These are phyloP conservation scores for Hystrix cristata DNA, from an alignment of 2,113 vertebrate genomes.

Conservation along the genomic window DNA sequence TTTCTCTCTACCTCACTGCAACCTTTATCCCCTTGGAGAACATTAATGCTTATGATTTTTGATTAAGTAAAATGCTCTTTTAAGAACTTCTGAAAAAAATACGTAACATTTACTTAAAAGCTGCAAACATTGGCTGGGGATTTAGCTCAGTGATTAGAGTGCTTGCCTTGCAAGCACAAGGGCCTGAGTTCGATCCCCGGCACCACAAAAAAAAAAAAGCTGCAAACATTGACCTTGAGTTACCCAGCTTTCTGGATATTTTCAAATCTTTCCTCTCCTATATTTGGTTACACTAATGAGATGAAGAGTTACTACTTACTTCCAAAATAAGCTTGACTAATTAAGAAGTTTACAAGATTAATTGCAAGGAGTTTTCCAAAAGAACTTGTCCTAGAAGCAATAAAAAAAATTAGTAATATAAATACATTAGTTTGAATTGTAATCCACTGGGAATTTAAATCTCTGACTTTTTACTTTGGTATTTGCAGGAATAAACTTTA, in stretches of 20 bases:
- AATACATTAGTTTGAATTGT: slow-evolving; percentile 66
- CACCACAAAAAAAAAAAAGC: slow-evolving; percentile 43
- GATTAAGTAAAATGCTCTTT: slow-evolving; percentile 75
- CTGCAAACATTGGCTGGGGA: slow-evolving; percentile 69
- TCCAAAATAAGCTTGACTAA: slow-evolving; percentile 78
- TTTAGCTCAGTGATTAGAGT: too few species aligned
- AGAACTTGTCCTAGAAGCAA: slow-evolving; percentile 68
- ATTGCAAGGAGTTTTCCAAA: slow-evolving; percentile 73
- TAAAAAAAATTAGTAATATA: slow-evolving; percentile 60
- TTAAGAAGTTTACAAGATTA: slow-evolving; percentile 81
- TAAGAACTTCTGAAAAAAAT: slow-evolving; percentile 65
- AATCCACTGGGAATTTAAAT: not conserved
- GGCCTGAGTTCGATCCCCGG: too few species aligned
- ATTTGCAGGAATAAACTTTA: not conserved
- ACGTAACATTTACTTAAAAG: slow-evolving; percentile 73
- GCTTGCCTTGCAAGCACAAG: too few species aligned
- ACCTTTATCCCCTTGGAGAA: not conserved
- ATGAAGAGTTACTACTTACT: slow-evolving; percentile 78
- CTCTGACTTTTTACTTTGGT: not conserved
- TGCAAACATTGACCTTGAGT: slow-evolving; percentile 79
- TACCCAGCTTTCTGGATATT: slow-evolving; percentile 60
- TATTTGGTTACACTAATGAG: slow-evolving; percentile 71
- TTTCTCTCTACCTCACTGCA: not conserved
- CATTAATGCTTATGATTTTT: not conserved
- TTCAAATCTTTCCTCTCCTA: slow-evolving; percentile 45